Evolutionary conservation across 2,888 invertebrate species (phyloP).

Genomic region (Synanthedon andrenaeformis): DNA sequence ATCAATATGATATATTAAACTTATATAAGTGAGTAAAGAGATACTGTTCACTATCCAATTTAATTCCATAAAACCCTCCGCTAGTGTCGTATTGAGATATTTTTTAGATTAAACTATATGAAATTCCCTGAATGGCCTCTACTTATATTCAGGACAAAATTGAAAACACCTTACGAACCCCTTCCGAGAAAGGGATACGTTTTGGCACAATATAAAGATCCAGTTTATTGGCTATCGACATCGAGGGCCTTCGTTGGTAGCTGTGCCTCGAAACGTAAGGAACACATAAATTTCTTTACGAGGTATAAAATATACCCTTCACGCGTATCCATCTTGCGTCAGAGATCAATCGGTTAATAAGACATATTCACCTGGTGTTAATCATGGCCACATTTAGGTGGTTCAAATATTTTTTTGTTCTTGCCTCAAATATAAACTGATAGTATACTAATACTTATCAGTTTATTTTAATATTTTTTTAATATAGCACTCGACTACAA

Average conservation of each 20-base stretch:
- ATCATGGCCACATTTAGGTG: too few species aligned
- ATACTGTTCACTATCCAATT: too few species aligned
- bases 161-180: conserved; percentile 41
- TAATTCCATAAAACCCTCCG: too few species aligned
- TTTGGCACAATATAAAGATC: conserved; percentile 52
- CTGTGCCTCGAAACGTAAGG: conserved; percentile 18
- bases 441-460: too few species aligned
- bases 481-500: too few species aligned
- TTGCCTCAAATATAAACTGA: too few species aligned
- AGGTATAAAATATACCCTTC: conserved; percentile 52
- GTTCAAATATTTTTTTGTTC: too few species aligned
- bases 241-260: conserved; percentile 17
- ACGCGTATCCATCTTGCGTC: conserved; percentile 26
- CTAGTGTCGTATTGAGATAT: too few species aligned
- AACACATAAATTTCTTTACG: conserved; percentile 58
- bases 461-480: too few species aligned
- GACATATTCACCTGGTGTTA: too few species aligned
- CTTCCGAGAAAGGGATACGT: conserved; percentile 32
- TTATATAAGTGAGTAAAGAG: too few species aligned
- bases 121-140: conserved; percentile 34
- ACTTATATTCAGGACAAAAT: conserved; percentile 52
- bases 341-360: conserved; percentile 37
- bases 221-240: conserved; percentile 44
- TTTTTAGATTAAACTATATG: conserved; percentile 36
- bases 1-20: too few species aligned